phyloP scores from a whole-genome alignment of 2,797 vertebrate genomes.

The Buceros bicornis region DNA sequence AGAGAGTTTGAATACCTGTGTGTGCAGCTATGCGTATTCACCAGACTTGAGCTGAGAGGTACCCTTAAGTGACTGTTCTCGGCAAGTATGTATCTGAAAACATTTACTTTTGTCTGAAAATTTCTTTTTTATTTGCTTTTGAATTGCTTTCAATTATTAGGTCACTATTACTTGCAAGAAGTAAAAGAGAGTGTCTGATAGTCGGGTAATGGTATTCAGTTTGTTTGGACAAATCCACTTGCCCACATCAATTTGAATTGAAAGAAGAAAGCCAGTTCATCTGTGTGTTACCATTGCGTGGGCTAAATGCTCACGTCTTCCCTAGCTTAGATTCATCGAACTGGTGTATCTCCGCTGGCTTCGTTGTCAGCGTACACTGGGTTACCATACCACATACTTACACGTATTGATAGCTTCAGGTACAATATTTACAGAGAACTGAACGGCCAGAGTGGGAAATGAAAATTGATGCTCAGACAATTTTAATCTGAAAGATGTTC shows the following conservation, averaged over 20 bases:
- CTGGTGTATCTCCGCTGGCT: neutral
- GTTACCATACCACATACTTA: neutral
- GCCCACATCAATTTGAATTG: neutral
- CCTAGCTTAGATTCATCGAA: neutral
- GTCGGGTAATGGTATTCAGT: neutral
- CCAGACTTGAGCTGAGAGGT: neutral
- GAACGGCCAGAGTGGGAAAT: neutral
- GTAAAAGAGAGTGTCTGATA: neutral
- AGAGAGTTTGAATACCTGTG: neutral
- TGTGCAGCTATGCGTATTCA: neutral
- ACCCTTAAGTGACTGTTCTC: neutral
- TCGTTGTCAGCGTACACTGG: neutral
- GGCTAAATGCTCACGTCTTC: neutral
- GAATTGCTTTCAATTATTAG: neutral
- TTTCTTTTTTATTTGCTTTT: neutral
- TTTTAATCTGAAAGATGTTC: neutral
- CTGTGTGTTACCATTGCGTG: rapidly evolving
- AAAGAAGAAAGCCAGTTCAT: neutral
- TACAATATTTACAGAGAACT: neutral
- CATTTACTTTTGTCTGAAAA: neutral
- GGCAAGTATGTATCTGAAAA: neutral
- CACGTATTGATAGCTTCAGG: neutral
- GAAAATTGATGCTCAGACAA: neutral
- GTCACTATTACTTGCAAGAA: neutral
- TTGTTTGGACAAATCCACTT: neutral